Base-by-base conservation (phyloP, 2,113 vertebrate genomes). In the Myodes glareolus region DNA sequence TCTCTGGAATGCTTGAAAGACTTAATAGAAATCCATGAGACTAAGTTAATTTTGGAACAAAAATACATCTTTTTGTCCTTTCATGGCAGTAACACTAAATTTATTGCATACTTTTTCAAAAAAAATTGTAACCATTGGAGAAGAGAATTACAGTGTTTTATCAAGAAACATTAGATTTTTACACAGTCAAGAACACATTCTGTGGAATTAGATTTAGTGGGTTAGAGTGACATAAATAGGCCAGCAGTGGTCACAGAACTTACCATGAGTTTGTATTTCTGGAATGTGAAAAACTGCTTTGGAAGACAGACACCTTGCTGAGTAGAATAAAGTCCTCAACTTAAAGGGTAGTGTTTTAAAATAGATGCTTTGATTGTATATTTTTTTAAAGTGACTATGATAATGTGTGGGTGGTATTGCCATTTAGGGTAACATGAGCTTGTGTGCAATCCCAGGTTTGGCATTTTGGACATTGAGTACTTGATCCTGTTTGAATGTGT, bases 21-120 rank as follows among this genome's bases (percentile, higher is more conserved):
- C 97, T 98, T 96, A 93, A 72, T 97, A 98, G 97, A 97, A 91
- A 97, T 95, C 89, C 39, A 94, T 97, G 92, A 98, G 96, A 98
- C 97, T 39, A 97, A 97, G 78, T 97, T 97, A 97, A 97, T 97
- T 97, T 98, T 98, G 97, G 97, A 97, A 95, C 94, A 96, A 94
- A 98, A 95, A 96, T 95, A 97, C 4, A 95, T 68, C 31, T 88
- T 95, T 95, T 88, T 55, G 50, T 81, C 95, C 98, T 97, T 98
- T 98, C 96, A 98, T 97, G 93, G 96, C 96, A 97, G 77, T 96
- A 94, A 98, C 95, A 91, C 75, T 96, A 95, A 97, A 82, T 96
- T 98, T 94, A 96, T 97, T 92, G 91, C 96, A 96, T 95, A 98
- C 45, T 23, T 96, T 97, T 88, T 36, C 13, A 39, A 97, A 97